Base-by-base conservation (phyloP, 2,113 vertebrate species). In the Corythornis cristatus region DNA sequence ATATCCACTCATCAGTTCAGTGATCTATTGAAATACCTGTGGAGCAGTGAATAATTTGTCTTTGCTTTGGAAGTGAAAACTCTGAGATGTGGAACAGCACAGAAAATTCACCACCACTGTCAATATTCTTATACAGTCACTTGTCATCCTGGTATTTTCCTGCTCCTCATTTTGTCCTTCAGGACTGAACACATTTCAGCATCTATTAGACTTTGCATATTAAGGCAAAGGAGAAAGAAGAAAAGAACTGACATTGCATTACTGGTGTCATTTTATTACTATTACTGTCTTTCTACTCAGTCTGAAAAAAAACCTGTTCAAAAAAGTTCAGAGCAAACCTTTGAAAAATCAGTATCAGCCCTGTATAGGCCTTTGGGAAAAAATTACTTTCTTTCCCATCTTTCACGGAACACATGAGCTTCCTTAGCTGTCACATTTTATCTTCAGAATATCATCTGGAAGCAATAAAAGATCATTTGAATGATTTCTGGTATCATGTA, bases 1-100 rank as follows among this genome's bases (percentile, higher is more conserved):
- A 89, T 60, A 91, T 51, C 37, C 37, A 85, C 72, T 93, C 89
- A 90, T 82, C 90, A 94, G 43, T 89, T 48, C 81, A 83, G 73
- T 74, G 51, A 91, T 92, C 68, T 75, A 71, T 71, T 89, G 72
- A 93, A 80, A 89, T 42, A 77, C 35, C 64, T 74, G 25, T 40
- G 70, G 40, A 73, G 54, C 46, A 92, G 51, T 62, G 58, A 96
- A 87, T 73, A 84, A 85, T 64, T 84, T 50, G 28, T 84, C 81
- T 86, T 82, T 2, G 1, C 37, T 89, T 93, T 62, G 37, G 29
- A 87, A 85, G 16, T 70, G 71, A 93, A 93, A 94, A 93, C 25
- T 64, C 56, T 79, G 86, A 89, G 58, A 65, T 1, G 3, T 79
- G 46, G 89, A 93, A 65, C 15, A 89, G n/a, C 79, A 62, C 6